Percentiles rank a stretch among this genome's conserved stretches.
These are phyloP conservation scores for Malacoraja senta DNA, from an alignment of 2,797 vertebrate species.

Conservation along the genomic window DNA sequence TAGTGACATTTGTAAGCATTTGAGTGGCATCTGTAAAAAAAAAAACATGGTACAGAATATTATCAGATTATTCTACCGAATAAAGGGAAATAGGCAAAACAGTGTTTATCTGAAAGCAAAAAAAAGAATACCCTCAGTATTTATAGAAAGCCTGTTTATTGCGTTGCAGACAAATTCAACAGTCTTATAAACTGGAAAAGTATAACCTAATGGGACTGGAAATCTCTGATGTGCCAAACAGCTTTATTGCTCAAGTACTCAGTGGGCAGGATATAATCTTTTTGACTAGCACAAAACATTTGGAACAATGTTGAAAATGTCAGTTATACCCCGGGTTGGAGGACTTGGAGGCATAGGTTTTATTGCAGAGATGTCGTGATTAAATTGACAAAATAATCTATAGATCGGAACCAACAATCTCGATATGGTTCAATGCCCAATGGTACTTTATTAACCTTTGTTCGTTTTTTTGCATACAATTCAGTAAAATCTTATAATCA, in stretches of 20 bases:
- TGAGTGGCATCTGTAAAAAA: neutral
- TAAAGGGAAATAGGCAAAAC: neutral
- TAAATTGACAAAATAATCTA: too few relatives aligned
- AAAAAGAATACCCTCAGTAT: neutral
- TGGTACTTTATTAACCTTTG: too few relatives aligned
- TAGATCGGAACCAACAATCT: too few relatives aligned
- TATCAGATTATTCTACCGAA: neutral
- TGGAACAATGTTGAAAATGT: neutral
- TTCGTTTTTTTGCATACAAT: too few relatives aligned
- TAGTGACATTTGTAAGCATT: constrained; percentile 13
- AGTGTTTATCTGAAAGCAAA: neutral
- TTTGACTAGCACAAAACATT: neutral
- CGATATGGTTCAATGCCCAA: too few relatives aligned
- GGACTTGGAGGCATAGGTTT: neutral
- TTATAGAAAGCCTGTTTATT: neutral
- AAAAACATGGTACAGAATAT: neutral
- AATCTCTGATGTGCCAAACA: neutral
- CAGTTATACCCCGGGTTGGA: neutral
- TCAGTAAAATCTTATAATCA: too few relatives aligned
- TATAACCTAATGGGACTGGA: neutral
- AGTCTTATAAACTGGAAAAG: neutral
- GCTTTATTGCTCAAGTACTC: neutral
- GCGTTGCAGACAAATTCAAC: neutral
- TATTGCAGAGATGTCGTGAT: too few relatives aligned
- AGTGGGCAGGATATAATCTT: neutral